Evolutionary conservation across 2,113 vertebrate species (phyloP), one percentile per base, ranked within the genome.

Genomic region (Galbula dea): DNA sequence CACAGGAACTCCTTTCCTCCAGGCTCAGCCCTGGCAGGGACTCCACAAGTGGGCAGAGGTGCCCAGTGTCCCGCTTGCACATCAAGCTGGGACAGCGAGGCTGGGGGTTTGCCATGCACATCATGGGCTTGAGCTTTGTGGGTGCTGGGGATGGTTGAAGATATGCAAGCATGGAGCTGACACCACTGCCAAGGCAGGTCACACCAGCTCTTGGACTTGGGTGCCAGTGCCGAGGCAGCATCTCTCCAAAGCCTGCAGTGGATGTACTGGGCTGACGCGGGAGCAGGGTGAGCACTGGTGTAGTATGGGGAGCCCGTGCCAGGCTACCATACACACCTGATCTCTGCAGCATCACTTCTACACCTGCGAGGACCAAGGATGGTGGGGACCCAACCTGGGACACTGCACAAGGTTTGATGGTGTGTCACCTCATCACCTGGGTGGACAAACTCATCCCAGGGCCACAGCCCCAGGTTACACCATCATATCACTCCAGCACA

Each of bases 281-380:
- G 75, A 68, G 41, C 68, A 49, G 49, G 41, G 34, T 27, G 39
- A 51, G 55, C 3, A 3, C 41, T 4, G 8, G 20, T 21, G 39
- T 26, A 29, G 67, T 58, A n/a, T 0, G 0, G 16, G 61, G 36
- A 73, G 11, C 26, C 77, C 0, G 1, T 43, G 54, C 46, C 0
- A 0, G 51, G 57, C 18, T 32, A 32, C 78, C 1, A 7, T 41
- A 37, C 0, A 0, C n/a, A 19, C 30, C 46, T 3, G 0, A 24
- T 43, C 45, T 34, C 34, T 4, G 7, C 63, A 24, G 46, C 88
- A 74, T 51, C 80, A 27, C 51, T 74, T 74, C 78, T 57, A 14
- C 0, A 0, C 62, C 67, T 13, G 0, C 7, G 71, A 37, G 24
- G 49, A 4, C 66, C 6, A 10, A 49, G 67, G 34, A 55, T 23